Conservation (phyloP, 1,140 invertebrate species). For the Grapholita molesta region DNA sequence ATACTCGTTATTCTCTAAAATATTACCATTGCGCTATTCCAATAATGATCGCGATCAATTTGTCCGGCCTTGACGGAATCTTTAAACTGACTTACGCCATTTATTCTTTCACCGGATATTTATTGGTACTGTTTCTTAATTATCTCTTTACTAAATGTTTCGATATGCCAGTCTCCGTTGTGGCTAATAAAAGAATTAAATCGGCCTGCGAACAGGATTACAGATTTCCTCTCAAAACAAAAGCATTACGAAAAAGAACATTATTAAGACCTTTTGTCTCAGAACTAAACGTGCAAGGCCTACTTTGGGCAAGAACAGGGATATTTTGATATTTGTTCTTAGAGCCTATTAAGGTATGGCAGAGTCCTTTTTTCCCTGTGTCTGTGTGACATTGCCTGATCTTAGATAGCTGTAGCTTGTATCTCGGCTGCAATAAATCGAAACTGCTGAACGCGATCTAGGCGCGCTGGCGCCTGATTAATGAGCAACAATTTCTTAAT, state of each 20-base stretch:
- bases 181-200: conserved; percentile 32
- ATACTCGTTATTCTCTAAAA: conserved; percentile 23
- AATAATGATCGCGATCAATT: conserved; percentile 27
- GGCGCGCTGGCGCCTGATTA: conserved; percentile 41
- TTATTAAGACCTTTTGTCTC: neutral
- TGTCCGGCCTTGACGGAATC: conserved; percentile 21
- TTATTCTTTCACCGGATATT: conserved; percentile 25
- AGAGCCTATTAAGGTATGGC: neutral
- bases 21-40: conserved; percentile 24
- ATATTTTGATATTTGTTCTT: neutral
- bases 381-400: conserved; percentile 17
- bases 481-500: conserved; percentile 53
- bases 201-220: conserved; percentile 21
- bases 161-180: conserved; percentile 25
- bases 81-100: conserved; percentile 19
- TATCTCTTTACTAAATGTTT: conserved; percentile 29
- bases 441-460: conserved; percentile 36
- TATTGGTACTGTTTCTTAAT: conserved; percentile 1
- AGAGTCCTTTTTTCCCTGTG: conserved; percentile 1
- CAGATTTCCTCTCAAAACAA: neutral
- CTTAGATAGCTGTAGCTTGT: conserved; percentile 1
- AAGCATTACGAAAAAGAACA: neutral
- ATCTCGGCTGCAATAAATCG: conserved; percentile 50
- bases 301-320: neutral
- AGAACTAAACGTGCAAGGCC: neutral